Evolutionary conservation across 2,113 vertebrate genomes (phyloP).

Genomic region (Oryzias melastigma): DNA sequence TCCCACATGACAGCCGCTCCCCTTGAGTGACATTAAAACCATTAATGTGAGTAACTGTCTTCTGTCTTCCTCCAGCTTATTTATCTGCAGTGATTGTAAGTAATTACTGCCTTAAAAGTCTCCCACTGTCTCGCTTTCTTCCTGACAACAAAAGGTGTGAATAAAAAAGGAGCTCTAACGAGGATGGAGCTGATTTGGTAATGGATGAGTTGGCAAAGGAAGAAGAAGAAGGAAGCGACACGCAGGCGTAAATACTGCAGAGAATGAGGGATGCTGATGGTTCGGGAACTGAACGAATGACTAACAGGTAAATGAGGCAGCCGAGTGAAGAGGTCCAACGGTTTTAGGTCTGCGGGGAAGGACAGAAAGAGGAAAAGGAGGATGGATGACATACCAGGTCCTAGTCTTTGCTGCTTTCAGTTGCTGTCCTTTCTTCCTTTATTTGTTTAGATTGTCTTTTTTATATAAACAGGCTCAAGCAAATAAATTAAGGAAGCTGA

Average conservation of each 20-base stretch:
- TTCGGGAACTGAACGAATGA: constrained; percentile 50
- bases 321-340: constrained; percentile 49
- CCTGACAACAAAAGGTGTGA: not conserved
- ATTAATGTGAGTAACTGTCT: not conserved
- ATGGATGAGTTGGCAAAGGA: constrained; percentile 6
- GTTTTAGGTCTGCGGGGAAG: constrained; percentile 47
- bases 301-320: constrained; percentile 56
- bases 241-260: constrained; percentile 24
- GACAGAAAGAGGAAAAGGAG: constrained; percentile 24
- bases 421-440: constrained; percentile 2
- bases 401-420: constrained; percentile 15
- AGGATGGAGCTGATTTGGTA: not conserved
- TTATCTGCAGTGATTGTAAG: not conserved
- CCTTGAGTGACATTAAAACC: not conserved
- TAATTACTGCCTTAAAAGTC: no score
- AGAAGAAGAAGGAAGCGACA: constrained; percentile 16
- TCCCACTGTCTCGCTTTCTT: not conserved
- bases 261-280: constrained; percentile 40
- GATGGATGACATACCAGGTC: constrained; percentile 34
- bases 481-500: constrained; percentile 45
- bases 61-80: not conserved
- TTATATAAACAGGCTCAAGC: constrained; percentile 44
- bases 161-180: not conserved
- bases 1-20: not conserved
- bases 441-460: constrained; percentile 24